A percentile compares a stretch with the other conserved stretches of the same genome.
Conservation (phyloP, 2,888 invertebrate genomes). For the Dolichopus griseipennis region DNA sequence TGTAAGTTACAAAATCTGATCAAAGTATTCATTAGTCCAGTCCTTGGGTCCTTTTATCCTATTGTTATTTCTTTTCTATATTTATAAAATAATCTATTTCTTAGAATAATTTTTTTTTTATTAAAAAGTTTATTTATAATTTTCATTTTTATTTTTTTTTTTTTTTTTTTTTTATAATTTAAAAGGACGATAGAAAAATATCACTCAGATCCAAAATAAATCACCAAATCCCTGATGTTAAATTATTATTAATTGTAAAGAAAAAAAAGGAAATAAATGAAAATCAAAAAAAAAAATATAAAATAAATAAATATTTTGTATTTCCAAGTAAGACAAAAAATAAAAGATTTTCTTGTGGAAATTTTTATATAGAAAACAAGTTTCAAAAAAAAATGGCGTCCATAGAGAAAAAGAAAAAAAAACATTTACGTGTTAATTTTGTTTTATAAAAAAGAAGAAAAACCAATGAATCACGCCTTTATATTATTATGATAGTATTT, state of each 20-base stretch:
- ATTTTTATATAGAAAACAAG: neutral
- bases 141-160: neutral
- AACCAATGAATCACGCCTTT: neutral
- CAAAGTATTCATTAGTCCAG: no score
- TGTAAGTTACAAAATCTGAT: no score
- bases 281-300: no score
- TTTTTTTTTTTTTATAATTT: neutral
- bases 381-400: neutral
- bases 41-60: no score
- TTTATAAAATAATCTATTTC: no score
- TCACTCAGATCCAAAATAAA: neutral
- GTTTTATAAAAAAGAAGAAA: neutral
- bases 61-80: no score
- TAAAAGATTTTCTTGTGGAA: neutral
- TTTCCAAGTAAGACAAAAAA: neutral
- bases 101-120: no score
- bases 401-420: neutral
- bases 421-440: neutral
- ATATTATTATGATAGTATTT: neutral
- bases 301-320: neutral
- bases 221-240: slow-evolving; percentile 1
- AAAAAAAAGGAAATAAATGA: no score
- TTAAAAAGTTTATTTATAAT: no score
- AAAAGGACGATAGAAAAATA: neutral
- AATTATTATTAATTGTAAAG: neutral